Conservation (phyloP, 2,888 invertebrate species). For the Lingula anatina region DNA sequence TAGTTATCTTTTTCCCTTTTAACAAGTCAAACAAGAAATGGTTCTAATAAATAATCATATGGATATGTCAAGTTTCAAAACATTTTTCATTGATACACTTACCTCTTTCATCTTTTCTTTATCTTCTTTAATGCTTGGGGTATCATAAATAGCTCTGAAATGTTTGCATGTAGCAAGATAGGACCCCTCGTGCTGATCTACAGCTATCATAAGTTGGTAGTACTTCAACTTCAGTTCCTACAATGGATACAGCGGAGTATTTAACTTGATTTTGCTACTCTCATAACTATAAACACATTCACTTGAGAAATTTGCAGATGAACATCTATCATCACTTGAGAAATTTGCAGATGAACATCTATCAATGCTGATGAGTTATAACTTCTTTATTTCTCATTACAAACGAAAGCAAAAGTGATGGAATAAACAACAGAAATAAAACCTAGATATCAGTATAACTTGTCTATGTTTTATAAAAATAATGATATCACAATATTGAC, state of each 20-base stretch:
- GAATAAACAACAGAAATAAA: no score
- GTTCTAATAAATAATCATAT: no score
- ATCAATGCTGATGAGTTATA: no score
- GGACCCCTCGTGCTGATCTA: slow-evolving; percentile 88
- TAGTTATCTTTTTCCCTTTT: no score
- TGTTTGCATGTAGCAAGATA: slow-evolving; percentile 94
- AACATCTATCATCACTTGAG: no score
- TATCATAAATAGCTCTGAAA: slow-evolving; percentile 85
- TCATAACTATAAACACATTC: neutral
- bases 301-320: no score
- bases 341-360: no score
- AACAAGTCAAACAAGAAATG: no score
- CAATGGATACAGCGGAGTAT: slow-evolving; percentile 13
- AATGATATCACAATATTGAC: neutral
- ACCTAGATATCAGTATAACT: neutral
- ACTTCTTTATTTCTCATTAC: no score
- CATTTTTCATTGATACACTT: slow-evolving; percentile 1
- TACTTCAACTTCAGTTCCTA: slow-evolving; percentile 67
- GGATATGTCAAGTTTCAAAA: no score
- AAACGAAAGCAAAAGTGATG: no score
- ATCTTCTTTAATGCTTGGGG: slow-evolving; percentile 67
- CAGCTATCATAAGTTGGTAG: slow-evolving; percentile 83
- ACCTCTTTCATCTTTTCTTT: slow-evolving; percentile 60
- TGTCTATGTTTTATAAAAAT: neutral
- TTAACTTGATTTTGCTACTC: neutral